Conservation (phyloP, 2,113 vertebrate genomes). For the Apodemus speciosus region DNA sequence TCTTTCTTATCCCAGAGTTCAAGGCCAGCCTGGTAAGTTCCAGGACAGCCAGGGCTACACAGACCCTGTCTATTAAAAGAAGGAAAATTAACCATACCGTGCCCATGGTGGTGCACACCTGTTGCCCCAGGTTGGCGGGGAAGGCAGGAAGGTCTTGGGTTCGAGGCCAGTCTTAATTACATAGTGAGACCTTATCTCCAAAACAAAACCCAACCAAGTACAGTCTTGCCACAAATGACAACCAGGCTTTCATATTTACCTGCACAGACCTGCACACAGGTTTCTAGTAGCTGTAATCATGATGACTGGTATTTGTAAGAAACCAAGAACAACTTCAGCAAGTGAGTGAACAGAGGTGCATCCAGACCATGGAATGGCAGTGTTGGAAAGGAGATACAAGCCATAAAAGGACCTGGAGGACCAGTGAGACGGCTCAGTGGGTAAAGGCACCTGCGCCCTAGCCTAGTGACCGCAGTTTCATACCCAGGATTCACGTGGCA, state of each 20-base stretch:
- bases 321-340: background rate
- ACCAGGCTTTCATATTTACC: background rate
- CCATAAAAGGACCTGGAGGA: background rate
- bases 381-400: background rate
- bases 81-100: background rate
- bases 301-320: background rate
- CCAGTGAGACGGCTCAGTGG: background rate
- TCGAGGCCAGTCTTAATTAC: background rate
- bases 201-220: background rate
- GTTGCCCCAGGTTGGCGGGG: background rate
- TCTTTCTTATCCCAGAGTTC: background rate
- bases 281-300: too few species aligned
- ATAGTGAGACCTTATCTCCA: background rate
- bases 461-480: background rate
- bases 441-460: background rate
- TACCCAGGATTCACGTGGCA: background rate
- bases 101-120: background rate
- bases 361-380: background rate
- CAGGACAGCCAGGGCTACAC: background rate
- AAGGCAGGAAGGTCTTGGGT: background rate
- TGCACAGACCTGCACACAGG: background rate
- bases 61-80: background rate
- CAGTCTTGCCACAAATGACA: background rate
- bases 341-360: too few species aligned
- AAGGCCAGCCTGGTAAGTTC: background rate